These are phyloP conservation scores for Orycteropus afer DNA, from an alignment of 2,113 vertebrate species.

Conservation along the genomic window DNA sequence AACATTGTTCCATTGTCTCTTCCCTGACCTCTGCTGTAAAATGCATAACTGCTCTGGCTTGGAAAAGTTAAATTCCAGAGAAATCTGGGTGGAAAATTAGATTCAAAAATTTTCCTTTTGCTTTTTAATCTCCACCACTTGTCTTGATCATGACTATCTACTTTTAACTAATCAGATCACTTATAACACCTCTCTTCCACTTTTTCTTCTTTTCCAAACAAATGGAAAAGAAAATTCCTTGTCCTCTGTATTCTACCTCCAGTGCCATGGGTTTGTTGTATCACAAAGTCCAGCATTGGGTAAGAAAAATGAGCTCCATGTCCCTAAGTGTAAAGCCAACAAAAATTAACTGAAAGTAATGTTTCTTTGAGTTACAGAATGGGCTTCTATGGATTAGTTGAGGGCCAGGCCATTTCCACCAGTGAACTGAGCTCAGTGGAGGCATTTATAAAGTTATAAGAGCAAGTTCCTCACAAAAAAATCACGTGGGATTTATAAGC, in stretches of 20 bases:
- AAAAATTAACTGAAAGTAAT: background rate
- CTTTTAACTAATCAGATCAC: background rate
- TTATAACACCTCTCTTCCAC: background rate
- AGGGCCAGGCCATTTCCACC: background rate
- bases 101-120: background rate
- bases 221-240: background rate
- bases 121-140: background rate
- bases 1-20: background rate
- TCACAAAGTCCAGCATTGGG: background rate
- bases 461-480: background rate
- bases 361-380: background rate
- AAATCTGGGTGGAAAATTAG: background rate
- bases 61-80: slow-evolving; percentile 21
- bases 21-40: background rate
- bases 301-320: background rate
- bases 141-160: background rate
- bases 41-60: background rate
- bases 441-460: background rate
- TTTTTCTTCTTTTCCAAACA: background rate
- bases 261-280: background rate
- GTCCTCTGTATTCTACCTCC: background rate
- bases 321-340: background rate
- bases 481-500: background rate
- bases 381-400: background rate
- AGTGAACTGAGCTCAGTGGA: background rate